A percentile compares a stretch with the other conserved stretches of the same genome.
These are phyloP conservation scores for Aphelocoma californica DNA, from an alignment of 2,797 vertebrate genomes.

Conservation along the genomic window DNA sequence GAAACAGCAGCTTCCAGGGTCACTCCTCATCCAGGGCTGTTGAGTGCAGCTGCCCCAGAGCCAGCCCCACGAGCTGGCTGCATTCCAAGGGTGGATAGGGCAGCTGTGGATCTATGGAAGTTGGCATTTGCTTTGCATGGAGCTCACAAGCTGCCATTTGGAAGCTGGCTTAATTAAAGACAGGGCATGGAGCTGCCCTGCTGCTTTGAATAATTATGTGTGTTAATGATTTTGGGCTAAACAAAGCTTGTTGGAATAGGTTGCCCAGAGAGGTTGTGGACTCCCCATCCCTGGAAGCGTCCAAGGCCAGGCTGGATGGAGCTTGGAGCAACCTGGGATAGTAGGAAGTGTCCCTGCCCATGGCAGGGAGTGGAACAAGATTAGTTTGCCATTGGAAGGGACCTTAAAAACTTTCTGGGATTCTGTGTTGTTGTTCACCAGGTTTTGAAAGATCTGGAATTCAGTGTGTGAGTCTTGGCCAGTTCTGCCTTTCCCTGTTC, in stretches of 20 bases:
- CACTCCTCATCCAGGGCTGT: background rate
- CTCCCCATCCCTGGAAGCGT: background rate
- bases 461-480: accelerated
- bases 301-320: background rate
- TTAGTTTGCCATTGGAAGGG: accelerated
- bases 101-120: background rate
- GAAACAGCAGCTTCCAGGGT: background rate
- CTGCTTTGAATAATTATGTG: background rate
- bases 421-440: background rate
- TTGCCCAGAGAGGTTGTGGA: background rate
- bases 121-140: background rate
- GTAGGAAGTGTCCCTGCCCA: background rate
- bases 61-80: background rate
- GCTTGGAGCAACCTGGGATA: background rate
- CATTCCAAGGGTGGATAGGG: accelerated
- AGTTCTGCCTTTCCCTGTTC: background rate
- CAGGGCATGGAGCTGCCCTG: background rate
- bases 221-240: background rate
- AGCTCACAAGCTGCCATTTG: background rate
- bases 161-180: background rate
- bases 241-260: background rate
- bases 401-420: background rate
- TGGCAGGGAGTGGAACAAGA: background rate
- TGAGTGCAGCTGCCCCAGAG: background rate
- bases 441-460: background rate